phyloP scores from a whole-genome alignment of 2,888 invertebrate genomes.

The Polydrusus cervinus region DNA sequence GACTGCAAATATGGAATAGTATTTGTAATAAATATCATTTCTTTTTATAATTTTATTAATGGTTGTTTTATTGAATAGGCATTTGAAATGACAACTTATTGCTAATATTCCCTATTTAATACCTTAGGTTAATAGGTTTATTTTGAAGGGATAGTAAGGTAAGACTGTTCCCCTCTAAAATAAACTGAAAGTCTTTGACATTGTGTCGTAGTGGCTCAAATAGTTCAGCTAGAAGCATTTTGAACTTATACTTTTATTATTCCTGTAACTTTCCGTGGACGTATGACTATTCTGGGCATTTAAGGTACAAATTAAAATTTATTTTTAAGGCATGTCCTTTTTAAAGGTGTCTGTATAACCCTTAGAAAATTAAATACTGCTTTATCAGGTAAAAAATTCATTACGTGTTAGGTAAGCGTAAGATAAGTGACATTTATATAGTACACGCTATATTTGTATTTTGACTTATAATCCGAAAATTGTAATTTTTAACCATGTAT shows the following conservation, averaged over 20 bases:
- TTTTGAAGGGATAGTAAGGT: slow-evolving; percentile 22
- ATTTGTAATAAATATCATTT: slow-evolving; percentile 8
- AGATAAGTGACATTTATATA: slow-evolving; percentile 31
- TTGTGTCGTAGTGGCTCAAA: slow-evolving; percentile 15
- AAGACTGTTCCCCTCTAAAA: slow-evolving; percentile 23
- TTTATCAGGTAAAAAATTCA: slow-evolving; percentile 36
- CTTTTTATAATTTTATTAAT: background rate
- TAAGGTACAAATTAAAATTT: slow-evolving; percentile 33
- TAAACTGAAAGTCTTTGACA: slow-evolving; percentile 5
- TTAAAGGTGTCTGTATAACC: slow-evolving; percentile 31
- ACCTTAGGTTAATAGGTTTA: slow-evolving; percentile 22
- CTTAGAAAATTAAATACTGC: slow-evolving; percentile 53
- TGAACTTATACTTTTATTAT: background rate
- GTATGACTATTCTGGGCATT: slow-evolving; percentile 17
- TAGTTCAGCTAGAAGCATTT: slow-evolving; percentile 1
- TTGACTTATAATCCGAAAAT: slow-evolving; percentile 44
- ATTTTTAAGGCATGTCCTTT: slow-evolving; percentile 28
- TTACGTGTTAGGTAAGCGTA: slow-evolving; percentile 35
- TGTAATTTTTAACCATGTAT: slow-evolving; percentile 57
- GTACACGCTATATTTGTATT: slow-evolving; percentile 43
- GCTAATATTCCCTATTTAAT: slow-evolving; percentile 12
- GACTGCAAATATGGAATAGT: background rate
- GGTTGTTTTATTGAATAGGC: slow-evolving; percentile 14
- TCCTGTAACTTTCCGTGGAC: slow-evolving; percentile 4
- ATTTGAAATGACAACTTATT: background rate